phyloP scores from a whole-genome alignment of 2,888 invertebrate genomes.

The Megalurothrips usitatus region DNA sequence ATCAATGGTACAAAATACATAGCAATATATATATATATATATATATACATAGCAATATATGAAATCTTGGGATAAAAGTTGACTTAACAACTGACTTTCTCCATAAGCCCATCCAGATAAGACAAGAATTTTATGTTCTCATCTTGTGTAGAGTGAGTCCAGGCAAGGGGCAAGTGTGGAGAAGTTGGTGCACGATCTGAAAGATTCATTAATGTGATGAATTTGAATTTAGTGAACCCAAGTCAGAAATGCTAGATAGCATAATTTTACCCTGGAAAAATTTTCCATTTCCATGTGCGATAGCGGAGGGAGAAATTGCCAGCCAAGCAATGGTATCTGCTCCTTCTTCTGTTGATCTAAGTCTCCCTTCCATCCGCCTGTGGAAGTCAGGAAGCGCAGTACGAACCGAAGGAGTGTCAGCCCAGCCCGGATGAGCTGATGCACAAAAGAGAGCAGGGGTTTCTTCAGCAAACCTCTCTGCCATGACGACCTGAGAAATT shows the following conservation, averaged over 20 bases:
- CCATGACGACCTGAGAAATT: slow-evolving; percentile 44
- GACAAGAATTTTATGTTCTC: not conserved
- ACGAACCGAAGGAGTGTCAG: slow-evolving; percentile 47
- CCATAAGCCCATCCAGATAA: not conserved
- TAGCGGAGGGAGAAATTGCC: slow-evolving; percentile 44
- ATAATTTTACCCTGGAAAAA: slow-evolving; percentile 45
- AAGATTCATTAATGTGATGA: slow-evolving; percentile 31
- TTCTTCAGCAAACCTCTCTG: slow-evolving; percentile 45
- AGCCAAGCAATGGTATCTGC: slow-evolving; percentile 50
- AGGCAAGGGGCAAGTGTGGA: slow-evolving; percentile 48
- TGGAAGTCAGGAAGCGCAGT: slow-evolving; percentile 47
- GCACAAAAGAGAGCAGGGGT: slow-evolving; percentile 48
- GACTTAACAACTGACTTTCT: not conserved
- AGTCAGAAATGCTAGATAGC: slow-evolving; percentile 33
- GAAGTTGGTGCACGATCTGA: slow-evolving; percentile 46
- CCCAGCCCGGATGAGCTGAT: slow-evolving; percentile 51
- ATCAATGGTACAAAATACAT: no score
- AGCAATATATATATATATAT: no score
- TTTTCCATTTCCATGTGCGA: slow-evolving; percentile 43
- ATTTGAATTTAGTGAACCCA: not conserved
- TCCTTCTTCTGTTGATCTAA: slow-evolving; percentile 47
- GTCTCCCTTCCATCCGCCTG: slow-evolving; percentile 46
- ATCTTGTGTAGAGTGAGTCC: slow-evolving; percentile 44
- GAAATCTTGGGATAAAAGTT: not conserved
- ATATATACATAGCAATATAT: not conserved